Conservation (phyloP, 2,888 invertebrate species). For the Ornithoptera priamus region DNA sequence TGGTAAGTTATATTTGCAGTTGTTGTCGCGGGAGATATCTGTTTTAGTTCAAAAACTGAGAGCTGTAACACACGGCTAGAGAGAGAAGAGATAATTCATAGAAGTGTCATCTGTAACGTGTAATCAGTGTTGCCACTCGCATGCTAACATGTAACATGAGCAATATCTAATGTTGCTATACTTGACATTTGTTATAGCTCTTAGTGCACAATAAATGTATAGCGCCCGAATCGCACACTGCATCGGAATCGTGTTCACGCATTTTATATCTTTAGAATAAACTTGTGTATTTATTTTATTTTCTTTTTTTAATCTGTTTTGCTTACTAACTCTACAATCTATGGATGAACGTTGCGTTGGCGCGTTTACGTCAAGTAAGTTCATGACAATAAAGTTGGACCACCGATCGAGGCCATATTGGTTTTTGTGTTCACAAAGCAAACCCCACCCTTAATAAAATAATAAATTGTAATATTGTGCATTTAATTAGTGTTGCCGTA, state of each 20-base stretch:
- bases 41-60: too few relatives aligned
- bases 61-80: too few relatives aligned
- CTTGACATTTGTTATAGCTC: not conserved
- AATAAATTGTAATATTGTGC: too few relatives aligned
- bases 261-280: constrained; percentile 6
- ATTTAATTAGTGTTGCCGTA: too few relatives aligned
- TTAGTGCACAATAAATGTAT: not conserved
- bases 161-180: not conserved
- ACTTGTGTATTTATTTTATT: constrained; percentile 8
- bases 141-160: not conserved
- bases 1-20: not conserved
- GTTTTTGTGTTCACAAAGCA: constrained; percentile 16
- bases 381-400: constrained; percentile 26
- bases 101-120: too few relatives aligned
- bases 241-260: not conserved
- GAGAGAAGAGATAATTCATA: too few relatives aligned
- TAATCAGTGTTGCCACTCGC: too few relatives aligned
- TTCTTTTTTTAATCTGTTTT: constrained; percentile 8
- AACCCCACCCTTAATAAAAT: constrained; percentile 4
- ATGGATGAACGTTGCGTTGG: not conserved
- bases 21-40: too few relatives aligned
- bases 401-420: constrained; percentile 26
- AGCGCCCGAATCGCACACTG: not conserved
- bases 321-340: not conserved
- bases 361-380: not conserved